These are phyloP conservation scores for Paracentrotus lividus DNA, from an alignment of 53 echinoderm and acorn worm species.

Conservation along the genomic window DNA sequence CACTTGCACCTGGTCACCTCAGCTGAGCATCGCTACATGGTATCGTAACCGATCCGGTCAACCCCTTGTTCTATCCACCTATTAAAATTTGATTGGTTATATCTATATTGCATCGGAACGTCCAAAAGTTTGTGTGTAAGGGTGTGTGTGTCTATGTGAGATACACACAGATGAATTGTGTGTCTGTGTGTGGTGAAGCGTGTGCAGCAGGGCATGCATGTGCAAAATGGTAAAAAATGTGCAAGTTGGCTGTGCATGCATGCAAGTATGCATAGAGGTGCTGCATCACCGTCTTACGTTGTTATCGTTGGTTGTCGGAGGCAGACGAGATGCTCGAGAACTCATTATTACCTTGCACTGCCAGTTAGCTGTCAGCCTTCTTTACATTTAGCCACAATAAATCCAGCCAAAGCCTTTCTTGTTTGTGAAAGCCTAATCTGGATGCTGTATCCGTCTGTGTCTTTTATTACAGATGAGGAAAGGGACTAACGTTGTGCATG, in stretches of 20 bases:
- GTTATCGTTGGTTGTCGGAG: not conserved
- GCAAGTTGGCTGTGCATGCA: not conserved
- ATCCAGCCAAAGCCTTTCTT: slow-evolving; percentile 32
- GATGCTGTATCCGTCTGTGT: not conserved
- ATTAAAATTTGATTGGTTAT: slow-evolving; percentile 50
- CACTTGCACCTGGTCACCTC: not conserved
- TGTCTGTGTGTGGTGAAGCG: not conserved
- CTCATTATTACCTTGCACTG: slow-evolving; percentile 16
- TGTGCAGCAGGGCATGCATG: slow-evolving; percentile 12
- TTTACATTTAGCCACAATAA: not conserved
- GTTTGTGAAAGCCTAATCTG: not conserved
- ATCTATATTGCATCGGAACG: slow-evolving; percentile 7
- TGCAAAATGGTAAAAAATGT: slow-evolving; percentile 24
- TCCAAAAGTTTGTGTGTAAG: slow-evolving; percentile 19
- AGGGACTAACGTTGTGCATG: not conserved
- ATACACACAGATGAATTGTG: not conserved
- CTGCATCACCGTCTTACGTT: slow-evolving; percentile 18
- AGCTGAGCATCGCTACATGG: not conserved
- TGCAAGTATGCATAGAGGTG: not conserved
- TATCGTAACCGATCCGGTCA: not conserved
- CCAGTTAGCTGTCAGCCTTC: not conserved
- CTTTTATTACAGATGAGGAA: not conserved
- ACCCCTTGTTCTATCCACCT: not conserved
- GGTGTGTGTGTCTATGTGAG: slow-evolving; percentile 22
- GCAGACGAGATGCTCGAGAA: not conserved